A percentile compares a stretch with the other conserved stretches of the same genome.
These are phyloP conservation scores for Notarius lentiginosus DNA, from an alignment of 2,113 vertebrate species.

Conservation along the genomic window DNA sequence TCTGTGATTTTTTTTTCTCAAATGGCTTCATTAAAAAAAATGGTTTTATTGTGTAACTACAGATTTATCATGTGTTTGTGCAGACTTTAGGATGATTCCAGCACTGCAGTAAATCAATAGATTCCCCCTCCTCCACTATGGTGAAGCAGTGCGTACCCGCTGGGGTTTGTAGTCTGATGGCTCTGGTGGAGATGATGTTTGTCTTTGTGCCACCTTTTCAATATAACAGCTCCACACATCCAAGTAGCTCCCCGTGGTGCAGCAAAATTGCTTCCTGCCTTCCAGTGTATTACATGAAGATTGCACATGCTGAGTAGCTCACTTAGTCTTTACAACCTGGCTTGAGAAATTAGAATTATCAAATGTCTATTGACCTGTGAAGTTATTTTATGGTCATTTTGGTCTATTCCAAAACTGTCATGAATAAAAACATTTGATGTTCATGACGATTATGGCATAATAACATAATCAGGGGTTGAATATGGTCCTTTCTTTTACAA, in stretches of 20 bases:
- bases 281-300: conserved; percentile 21
- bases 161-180: conserved; percentile 21
- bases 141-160: neutral
- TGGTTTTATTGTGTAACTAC: conserved; percentile 11
- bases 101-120: conserved; percentile 4
- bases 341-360: neutral
- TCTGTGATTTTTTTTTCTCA: neutral
- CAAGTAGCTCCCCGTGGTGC: neutral
- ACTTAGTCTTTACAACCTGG: neutral
- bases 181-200: conserved; percentile 15
- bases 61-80: conserved; percentile 9
- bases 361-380: neutral
- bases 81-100: conserved; percentile 30
- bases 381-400: neutral
- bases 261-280: conserved; percentile 20
- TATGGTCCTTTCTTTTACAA: neutral
- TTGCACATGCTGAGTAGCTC: neutral
- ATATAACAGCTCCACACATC: neutral
- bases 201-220: conserved; percentile 23
- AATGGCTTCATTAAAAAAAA: conserved; percentile 38
- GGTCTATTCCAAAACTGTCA: neutral
- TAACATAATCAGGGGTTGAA: neutral
- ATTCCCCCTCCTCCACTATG: conserved; percentile 4
- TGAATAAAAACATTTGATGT: neutral
- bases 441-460: neutral